Conservation (phyloP, 2,797 vertebrate genomes). For the Leuciscus waleckii region DNA sequence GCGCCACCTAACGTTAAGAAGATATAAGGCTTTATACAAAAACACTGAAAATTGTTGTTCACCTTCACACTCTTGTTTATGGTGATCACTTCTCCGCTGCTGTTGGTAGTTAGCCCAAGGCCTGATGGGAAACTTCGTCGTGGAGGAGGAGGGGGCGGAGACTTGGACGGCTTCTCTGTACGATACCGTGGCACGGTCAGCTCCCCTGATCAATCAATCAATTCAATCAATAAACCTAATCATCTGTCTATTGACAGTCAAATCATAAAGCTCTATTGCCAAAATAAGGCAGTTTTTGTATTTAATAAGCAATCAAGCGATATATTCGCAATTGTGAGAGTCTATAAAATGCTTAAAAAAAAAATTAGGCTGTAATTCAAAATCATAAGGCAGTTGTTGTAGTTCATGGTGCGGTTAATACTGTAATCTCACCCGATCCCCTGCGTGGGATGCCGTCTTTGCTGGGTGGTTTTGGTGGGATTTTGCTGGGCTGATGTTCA, state of each 20-base stretch:
- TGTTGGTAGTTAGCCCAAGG: constrained; percentile 91
- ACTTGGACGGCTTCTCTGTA: constrained; percentile 95
- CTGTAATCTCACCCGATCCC: constrained; percentile 82
- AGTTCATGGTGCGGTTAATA: background rate
- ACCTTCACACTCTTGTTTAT: constrained; percentile 92
- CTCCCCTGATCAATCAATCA: constrained; percentile 69
- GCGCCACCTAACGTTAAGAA: background rate
- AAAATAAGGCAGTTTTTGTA: background rate
- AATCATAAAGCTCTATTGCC: background rate
- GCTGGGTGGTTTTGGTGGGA: constrained; percentile 84
- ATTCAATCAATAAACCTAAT: constrained; percentile 24
- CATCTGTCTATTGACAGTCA: background rate
- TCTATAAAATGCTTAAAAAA: background rate
- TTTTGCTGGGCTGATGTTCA: constrained; percentile 88
- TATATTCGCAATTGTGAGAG: background rate
- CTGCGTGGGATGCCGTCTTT: constrained; percentile 87
- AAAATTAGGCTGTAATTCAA: background rate
- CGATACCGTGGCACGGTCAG: constrained; percentile 88
- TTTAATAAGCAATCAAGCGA: background rate
- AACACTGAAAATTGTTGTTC: constrained; percentile 13
- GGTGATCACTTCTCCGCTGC: constrained; percentile 89
- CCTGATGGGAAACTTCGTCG: constrained; percentile 94
- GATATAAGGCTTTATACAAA: background rate
- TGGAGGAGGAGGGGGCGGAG: constrained; percentile 91
- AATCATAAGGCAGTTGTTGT: background rate